These are phyloP conservation scores for Perccottus glenii DNA, from an alignment of 2,113 vertebrate genomes.

Conservation along the genomic window DNA sequence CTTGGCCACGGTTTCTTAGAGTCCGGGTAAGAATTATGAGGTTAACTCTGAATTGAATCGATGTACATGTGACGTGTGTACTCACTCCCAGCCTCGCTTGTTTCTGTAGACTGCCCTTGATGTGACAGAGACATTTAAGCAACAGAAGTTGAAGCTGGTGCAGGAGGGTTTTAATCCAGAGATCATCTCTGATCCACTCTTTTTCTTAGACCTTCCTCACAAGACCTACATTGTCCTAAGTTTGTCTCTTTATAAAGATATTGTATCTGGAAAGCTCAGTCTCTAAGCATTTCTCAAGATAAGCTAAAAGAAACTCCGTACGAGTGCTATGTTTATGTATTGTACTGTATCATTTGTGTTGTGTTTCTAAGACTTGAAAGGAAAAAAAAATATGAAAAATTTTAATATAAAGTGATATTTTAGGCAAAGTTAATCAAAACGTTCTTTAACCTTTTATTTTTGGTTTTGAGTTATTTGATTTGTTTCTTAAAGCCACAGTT, in stretches of 20 bases:
- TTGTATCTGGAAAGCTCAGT: conserved; percentile 77
- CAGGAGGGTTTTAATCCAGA: conserved; percentile 80
- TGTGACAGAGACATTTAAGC: conserved; percentile 86
- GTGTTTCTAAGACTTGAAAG: background rate
- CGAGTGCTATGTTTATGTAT: background rate
- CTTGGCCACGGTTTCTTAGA: conserved; percentile 71
- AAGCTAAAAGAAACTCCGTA: background rate
- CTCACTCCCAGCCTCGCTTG: background rate
- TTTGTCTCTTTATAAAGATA: conserved; percentile 57
- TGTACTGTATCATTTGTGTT: background rate
- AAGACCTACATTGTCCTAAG: conserved; percentile 77
- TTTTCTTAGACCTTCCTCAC: conserved; percentile 73
- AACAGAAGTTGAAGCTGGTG: conserved; percentile 83
- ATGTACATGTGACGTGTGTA: background rate
- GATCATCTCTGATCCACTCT: conserved; percentile 70
- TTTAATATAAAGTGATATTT: no score
- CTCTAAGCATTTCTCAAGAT: conserved; percentile 59
- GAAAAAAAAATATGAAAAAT: background rate
- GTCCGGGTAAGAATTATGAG: conserved; percentile 66
- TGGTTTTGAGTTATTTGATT: no score
- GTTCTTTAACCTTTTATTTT: no score
- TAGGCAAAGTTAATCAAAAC: no score
- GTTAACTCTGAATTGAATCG: background rate
- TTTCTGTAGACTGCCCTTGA: conserved; percentile 77
- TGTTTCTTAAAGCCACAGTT: no score